These are phyloP conservation scores for Cheilosia grossa DNA, from an alignment of 2,888 invertebrate species.

Conservation along the genomic window DNA sequence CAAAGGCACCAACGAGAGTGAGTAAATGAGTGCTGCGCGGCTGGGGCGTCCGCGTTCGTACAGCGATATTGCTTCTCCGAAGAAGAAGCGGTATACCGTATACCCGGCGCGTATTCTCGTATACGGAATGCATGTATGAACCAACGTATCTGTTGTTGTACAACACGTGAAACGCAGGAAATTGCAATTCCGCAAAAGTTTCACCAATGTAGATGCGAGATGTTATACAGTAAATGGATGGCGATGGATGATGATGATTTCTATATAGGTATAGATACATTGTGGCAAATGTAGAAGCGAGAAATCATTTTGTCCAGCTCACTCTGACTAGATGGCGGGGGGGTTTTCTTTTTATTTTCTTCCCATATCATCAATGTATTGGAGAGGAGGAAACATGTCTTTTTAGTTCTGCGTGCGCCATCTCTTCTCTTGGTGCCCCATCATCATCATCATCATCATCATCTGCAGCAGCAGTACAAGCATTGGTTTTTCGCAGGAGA, in stretches of 20 bases:
- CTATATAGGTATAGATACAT: conserved; percentile 39
- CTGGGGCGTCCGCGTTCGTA: conserved; percentile 18
- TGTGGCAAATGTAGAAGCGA: conserved; percentile 70
- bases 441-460: conserved; percentile 75
- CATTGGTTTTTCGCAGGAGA: conserved; percentile 31
- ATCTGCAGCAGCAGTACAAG: conserved; percentile 37
- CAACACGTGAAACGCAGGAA: conserved; percentile 75
- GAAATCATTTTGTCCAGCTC: conserved; percentile 75
- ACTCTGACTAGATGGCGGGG: conserved; percentile 46
- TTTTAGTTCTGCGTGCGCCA: conserved; percentile 73
- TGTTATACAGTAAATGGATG: conserved; percentile 64
- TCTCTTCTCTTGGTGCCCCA: conserved; percentile 65
- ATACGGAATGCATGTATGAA: conserved; percentile 73
- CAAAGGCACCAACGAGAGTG: conserved; percentile 21
- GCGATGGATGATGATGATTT: conserved; percentile 52
- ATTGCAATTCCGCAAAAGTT: conserved; percentile 75
- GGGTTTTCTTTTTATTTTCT: conserved; percentile 29
- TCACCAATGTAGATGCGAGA: conserved; percentile 72
- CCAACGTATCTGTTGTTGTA: conserved; percentile 73
- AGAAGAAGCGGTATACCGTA: conserved; percentile 30
- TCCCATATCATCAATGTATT: conserved; percentile 25
- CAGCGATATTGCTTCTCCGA: conserved; percentile 11
- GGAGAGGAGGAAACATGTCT: conserved; percentile 63
- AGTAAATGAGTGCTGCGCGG: conserved; percentile 36
- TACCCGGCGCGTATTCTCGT: conserved; percentile 54